Base-by-base conservation (phyloP, 2,113 vertebrate genomes). In the Epinephelus moara region DNA sequence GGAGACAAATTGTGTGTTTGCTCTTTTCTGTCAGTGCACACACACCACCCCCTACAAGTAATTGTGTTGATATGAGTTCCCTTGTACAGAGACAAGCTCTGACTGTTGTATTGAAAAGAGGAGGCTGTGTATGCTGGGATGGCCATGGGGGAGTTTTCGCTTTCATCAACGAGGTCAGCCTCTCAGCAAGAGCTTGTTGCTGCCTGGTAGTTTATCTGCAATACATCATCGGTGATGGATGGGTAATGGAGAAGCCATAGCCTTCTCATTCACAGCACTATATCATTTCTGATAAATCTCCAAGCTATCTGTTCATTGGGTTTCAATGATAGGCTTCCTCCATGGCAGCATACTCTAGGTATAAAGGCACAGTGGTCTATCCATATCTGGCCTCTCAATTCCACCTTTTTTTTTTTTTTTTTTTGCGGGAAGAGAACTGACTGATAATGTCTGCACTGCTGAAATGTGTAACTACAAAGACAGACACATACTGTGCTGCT, bases 381-480 rank as follows among this genome's bases (percentile, higher is more conserved):
- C 95, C 93, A 91, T 95, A 89, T 76, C 92, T 89, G 88, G 84
- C 83, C 91, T 91, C 94, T 85, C 76, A 94, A 87, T 89, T 92
- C 63, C 86, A 91, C 53, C 57, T 88, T 93, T 92, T 93, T 14
- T 60, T 56, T 52, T 27, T 81, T 89, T 93, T 93, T 94, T 18
- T 56, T 30, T 30, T 47, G n/a, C 30, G 57, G 9, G 12, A 68
- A 50, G 19, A 55, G 37, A 57, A 78, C 2, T 60, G 57, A 40
- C 40, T 52, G 25, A 85, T 83, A 53, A 82, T 55, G 62, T 82
- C 64, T 75, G 42, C 21, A 37, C 49, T 30, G 40, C 8, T 56
- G 23, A 68, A 23, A 63, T 69, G 23, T 59, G 17, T 23, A 40
- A 70, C 49, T 25, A 74, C 75, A 78, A 57, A 78, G 25, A 55